These are phyloP conservation scores for Drosophila merina DNA, from an alignment of 2,888 invertebrate species.

Conservation along the genomic window DNA sequence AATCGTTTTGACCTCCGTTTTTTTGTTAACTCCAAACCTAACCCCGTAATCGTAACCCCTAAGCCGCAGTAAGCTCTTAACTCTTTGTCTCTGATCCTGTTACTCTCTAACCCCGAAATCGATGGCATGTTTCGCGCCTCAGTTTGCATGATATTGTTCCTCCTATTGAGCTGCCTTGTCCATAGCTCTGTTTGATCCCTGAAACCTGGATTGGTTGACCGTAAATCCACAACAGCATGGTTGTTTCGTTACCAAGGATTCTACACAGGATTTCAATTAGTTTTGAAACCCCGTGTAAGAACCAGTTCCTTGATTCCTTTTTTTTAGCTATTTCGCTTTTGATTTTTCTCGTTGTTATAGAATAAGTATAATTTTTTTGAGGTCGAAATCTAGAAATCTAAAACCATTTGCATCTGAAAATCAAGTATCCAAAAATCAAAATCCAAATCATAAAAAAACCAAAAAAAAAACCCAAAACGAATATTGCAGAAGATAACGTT, in stretches of 20 bases:
- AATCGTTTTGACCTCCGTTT: constrained; percentile 29
- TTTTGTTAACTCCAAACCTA: constrained; percentile 30
- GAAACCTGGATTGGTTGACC: constrained; percentile 9
- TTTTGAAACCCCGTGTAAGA: constrained; percentile 13
- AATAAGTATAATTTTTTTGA: constrained; percentile 52
- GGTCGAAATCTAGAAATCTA: constrained; percentile 27
- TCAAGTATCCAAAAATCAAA: constrained; percentile 15
- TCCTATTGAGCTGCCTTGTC: constrained; percentile 12
- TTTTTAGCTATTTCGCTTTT: constrained; percentile 54
- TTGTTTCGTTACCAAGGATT: constrained; percentile 45
- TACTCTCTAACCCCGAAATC: neutral
- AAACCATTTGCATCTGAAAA: constrained; percentile 25
- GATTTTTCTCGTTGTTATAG: constrained; percentile 61
- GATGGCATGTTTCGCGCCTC: constrained; percentile 49
- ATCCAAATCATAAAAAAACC: constrained; percentile 14
- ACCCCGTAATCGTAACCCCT: constrained; percentile 32
- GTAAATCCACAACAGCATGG: constrained; percentile 54
- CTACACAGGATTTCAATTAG: constrained; percentile 5
- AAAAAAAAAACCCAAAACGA: constrained; percentile 47
- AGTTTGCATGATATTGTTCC: constrained; percentile 51
- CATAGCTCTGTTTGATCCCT: constrained; percentile 3
- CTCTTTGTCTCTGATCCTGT: constrained; percentile 23
- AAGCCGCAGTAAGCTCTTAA: constrained; percentile 29
- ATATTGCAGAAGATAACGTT: constrained; percentile 83
- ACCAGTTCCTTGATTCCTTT: constrained; percentile 5